Percentiles rank a stretch among this genome's conserved stretches.
These are phyloP conservation scores for Chymomyza amoena DNA, from an alignment of 2,888 invertebrate genomes.

Conservation along the genomic window DNA sequence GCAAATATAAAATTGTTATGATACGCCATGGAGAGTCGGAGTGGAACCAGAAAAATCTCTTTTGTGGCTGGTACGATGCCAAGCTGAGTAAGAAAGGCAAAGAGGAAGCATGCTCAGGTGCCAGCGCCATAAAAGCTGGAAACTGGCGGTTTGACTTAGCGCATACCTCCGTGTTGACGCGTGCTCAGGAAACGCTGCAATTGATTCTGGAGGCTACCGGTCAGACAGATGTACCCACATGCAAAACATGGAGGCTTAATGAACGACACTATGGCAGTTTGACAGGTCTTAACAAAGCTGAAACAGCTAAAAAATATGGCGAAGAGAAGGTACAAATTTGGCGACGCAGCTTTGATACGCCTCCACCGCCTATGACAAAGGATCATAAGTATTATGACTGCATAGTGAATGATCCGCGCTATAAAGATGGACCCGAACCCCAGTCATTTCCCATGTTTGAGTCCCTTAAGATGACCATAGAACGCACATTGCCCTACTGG, in stretches of 20 bases:
- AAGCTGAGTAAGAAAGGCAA: slow-evolving; percentile 83
- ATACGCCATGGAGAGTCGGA: slow-evolving; percentile 87
- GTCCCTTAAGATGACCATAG: slow-evolving; percentile 90
- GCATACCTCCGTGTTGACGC: slow-evolving; percentile 88
- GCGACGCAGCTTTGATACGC: slow-evolving; percentile 91
- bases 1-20: slow-evolving; percentile 84
- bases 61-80: slow-evolving; percentile 88
- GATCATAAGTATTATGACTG: slow-evolving; percentile 87
- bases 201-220: slow-evolving; percentile 84
- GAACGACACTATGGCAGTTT: slow-evolving; percentile 93
- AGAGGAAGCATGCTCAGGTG: slow-evolving; percentile 81
- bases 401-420: slow-evolving; percentile 88
- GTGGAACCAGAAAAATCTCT: slow-evolving; percentile 87
- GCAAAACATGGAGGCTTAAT: slow-evolving; percentile 90
- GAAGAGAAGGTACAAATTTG: slow-evolving; percentile 91
- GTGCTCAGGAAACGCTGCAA: slow-evolving; percentile 88
- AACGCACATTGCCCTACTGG: slow-evolving; percentile 92
- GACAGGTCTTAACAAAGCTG: slow-evolving; percentile 91
- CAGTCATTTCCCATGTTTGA: slow-evolving; percentile 91
- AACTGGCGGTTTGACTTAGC: slow-evolving; percentile 88
- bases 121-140: slow-evolving; percentile 87
- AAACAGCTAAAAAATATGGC: slow-evolving; percentile 92
- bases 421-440: slow-evolving; percentile 84
- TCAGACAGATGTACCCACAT: slow-evolving; percentile 84
- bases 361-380: slow-evolving; percentile 90